Conservation (phyloP, 2,888 invertebrate genomes). For the Cryptus armator region DNA sequence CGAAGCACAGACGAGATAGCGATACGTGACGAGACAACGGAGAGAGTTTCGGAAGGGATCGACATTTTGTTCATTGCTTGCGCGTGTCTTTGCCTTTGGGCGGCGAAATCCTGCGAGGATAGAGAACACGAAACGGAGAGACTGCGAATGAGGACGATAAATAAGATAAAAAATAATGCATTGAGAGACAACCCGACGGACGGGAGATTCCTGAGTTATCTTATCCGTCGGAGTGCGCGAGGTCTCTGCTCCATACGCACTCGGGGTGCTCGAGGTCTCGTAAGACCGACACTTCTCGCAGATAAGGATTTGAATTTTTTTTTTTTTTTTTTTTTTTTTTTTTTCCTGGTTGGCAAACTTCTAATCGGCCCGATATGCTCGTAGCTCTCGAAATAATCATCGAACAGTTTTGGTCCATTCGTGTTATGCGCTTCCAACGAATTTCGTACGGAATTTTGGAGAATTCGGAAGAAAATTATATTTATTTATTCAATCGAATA, state of each 20-base stretch:
- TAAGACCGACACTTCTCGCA: conserved; percentile 66
- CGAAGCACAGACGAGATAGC: conserved; percentile 37
- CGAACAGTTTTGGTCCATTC: not conserved
- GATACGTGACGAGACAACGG: conserved; percentile 24
- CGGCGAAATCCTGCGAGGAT: conserved; percentile 1
- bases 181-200: conserved; percentile 42
- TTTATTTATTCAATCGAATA: conserved; percentile 35
- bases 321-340: not conserved
- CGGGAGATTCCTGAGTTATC: conserved; percentile 75
- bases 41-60: not conserved
- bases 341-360: conserved; percentile 23
- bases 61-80: conserved; percentile 37
- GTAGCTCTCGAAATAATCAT: conserved; percentile 4
- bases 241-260: conserved; percentile 59
- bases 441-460: conserved; percentile 10
- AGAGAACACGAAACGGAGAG: not conserved
- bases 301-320: conserved; percentile 69
- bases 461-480: not conserved
- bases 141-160: conserved; percentile 18
- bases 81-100: not conserved
- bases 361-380: not conserved
- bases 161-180: conserved; percentile 65
- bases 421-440: not conserved
- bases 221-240: conserved; percentile 75
- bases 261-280: conserved; percentile 69